These are phyloP conservation scores for Polymixis lichenea DNA, from an alignment of 2,888 invertebrate species.

Conservation along the genomic window DNA sequence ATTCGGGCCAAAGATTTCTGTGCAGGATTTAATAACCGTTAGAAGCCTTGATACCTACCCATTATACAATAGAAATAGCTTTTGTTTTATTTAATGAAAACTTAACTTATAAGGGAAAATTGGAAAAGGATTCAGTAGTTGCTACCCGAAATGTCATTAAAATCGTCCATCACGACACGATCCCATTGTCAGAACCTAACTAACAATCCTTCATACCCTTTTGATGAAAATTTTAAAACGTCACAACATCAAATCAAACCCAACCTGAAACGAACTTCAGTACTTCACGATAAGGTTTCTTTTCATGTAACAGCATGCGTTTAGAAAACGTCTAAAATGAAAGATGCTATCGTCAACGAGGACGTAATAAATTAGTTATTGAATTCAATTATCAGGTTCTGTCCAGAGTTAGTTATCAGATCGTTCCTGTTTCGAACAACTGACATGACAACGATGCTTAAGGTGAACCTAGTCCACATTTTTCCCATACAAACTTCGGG, in stretches of 20 bases:
- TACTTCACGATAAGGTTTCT: constrained; percentile 23
- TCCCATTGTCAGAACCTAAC: constrained; percentile 27
- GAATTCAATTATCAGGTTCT: constrained; percentile 78
- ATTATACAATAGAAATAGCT: too few relatives aligned
- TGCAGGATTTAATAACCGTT: too few relatives aligned
- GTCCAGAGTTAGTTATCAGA: constrained; percentile 64
- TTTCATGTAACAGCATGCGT: constrained; percentile 22
- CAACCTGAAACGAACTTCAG: constrained; percentile 4
- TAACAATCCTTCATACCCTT: constrained; percentile 32
- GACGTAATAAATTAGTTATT: constrained; percentile 82
- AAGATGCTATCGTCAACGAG: constrained; percentile 76
- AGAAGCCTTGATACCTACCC: too few relatives aligned
- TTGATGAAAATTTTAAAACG: not conserved
- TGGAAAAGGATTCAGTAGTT: not conserved
- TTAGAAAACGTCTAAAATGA: constrained; percentile 64
- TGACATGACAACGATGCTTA: constrained; percentile 59
- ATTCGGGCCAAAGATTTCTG: too few relatives aligned
- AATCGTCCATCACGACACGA: constrained; percentile 26
- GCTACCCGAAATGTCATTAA: constrained; percentile 22
- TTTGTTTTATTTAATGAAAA: not conserved
- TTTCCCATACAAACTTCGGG: too few relatives aligned
- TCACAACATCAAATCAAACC: not conserved
- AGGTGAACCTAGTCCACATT: too few relatives aligned
- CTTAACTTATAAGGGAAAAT: not conserved
- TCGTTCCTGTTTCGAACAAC: constrained; percentile 59